Evolutionary conservation across 2,888 invertebrate genomes (phyloP).

Genomic region (Mellilla xanthometata): DNA sequence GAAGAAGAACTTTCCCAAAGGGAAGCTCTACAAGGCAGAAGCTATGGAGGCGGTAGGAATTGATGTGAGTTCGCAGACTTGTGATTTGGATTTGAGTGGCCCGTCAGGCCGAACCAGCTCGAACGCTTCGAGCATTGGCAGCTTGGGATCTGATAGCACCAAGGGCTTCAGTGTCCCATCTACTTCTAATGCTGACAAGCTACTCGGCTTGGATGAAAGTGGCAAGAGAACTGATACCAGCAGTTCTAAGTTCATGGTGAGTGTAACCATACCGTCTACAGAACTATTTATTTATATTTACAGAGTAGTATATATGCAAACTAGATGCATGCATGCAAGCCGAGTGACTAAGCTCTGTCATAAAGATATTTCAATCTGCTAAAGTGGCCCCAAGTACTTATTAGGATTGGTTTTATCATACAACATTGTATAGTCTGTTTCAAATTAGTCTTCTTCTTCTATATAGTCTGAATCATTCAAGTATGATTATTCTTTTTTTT

Average conservation of each 20-base stretch:
- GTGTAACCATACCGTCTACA: too few species aligned
- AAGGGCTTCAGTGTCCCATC: constrained; percentile 68
- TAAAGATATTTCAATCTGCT: too few species aligned
- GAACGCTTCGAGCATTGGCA: constrained; percentile 67
- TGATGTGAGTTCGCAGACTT: constrained; percentile 51
- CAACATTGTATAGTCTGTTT: too few species aligned
- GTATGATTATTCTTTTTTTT: too few species aligned
- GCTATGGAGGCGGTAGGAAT: constrained; percentile 31
- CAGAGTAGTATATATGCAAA: too few species aligned
- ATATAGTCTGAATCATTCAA: too few species aligned
- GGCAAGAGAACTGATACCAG: constrained; percentile 49
- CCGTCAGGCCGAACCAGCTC: constrained; percentile 64
- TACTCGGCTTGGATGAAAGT: constrained; percentile 61
- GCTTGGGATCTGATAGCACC: constrained; percentile 61
- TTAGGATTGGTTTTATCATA: too few species aligned
- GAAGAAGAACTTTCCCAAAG: constrained; percentile 69
- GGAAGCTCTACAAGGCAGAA: constrained; percentile 68
- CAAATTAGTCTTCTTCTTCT: too few species aligned
- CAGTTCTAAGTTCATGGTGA: constrained; percentile 56
- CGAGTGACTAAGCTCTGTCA: too few species aligned
- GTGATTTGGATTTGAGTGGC: constrained; percentile 51
- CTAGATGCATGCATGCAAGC: too few species aligned
- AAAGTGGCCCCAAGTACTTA: too few species aligned
- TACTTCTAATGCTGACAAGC: constrained; percentile 70
- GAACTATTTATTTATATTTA: too few species aligned